Evolutionary conservation across 23 tunicate genomes (phyloP).

Genomic region (Halocynthia roretzi): DNA sequence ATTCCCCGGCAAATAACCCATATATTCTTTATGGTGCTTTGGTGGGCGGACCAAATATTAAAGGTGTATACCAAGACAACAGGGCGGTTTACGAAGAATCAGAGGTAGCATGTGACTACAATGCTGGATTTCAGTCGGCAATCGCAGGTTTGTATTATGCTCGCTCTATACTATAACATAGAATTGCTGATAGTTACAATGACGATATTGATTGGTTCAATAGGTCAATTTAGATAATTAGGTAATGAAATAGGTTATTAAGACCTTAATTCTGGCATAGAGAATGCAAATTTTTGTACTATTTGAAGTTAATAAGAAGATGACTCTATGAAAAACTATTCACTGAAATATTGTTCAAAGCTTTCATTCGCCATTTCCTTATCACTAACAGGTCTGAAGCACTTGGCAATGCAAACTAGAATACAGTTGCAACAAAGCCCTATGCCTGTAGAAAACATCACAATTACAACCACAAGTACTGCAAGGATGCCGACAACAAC

Average conservation of each 20-base stretch:
- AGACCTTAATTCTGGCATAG: no score
- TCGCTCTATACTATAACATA: not conserved
- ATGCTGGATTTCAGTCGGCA: slow-evolving; percentile 91
- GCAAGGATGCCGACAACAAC: no score
- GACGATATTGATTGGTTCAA: not conserved
- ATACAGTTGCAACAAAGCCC: not conserved
- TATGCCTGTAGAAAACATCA: no score
- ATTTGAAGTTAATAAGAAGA: not conserved
- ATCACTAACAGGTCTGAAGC: not conserved
- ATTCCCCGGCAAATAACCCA: slow-evolving; percentile 36
- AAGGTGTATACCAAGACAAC: slow-evolving; percentile 44
- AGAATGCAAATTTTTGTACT: not conserved
- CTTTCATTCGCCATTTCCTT: not conserved
- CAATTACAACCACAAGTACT: no score
- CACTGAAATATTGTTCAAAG: not conserved
- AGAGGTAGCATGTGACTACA: slow-evolving; percentile 86
- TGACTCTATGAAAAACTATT: not conserved
- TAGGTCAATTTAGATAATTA: no score
- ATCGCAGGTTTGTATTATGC: slow-evolving; percentile 60
- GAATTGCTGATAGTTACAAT: not conserved
- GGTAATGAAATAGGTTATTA: no score
- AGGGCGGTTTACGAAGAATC: slow-evolving; percentile 45
- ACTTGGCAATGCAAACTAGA: slow-evolving; percentile 3
- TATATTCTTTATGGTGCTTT: slow-evolving; percentile 68
- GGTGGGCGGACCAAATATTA: slow-evolving; percentile 71